phyloP scores from a whole-genome alignment of 1,140 invertebrate species.

The Lucilia cuprina region DNA sequence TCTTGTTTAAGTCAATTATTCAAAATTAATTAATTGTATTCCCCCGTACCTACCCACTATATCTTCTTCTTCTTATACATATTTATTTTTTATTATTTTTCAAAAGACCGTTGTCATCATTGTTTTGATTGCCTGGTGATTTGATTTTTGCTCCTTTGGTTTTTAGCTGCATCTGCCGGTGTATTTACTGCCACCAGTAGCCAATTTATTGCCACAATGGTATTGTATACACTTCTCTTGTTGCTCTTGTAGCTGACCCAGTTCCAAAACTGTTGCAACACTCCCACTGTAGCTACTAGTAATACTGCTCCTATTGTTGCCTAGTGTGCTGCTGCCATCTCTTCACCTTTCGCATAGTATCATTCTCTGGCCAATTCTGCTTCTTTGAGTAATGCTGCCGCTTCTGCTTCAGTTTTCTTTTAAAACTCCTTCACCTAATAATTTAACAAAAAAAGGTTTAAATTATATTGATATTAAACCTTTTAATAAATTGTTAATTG shows the following conservation, averaged over 20 bases:
- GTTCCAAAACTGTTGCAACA: conserved; percentile 12
- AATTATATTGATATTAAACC: too few species aligned
- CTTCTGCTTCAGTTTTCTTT: neutral
- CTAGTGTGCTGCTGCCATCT: conserved; percentile 38
- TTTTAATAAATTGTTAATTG: too few species aligned
- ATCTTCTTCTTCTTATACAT: too few species aligned
- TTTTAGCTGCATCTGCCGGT: conserved; percentile 43
- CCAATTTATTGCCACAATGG: neutral
- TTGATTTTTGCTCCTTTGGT: conserved; percentile 51
- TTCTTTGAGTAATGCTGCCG: conserved; percentile 28
- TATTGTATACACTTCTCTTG: too few species aligned
- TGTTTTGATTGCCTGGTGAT: conserved; percentile 58
- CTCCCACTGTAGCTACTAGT: conserved; percentile 21
- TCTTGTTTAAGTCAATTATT: too few species aligned
- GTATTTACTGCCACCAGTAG: too few species aligned
- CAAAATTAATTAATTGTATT: too few species aligned
- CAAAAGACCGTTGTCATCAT: conserved; percentile 47
- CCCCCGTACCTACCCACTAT: too few species aligned
- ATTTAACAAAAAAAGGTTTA: too few species aligned
- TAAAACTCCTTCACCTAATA: too few species aligned
- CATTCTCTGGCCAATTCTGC: conserved; percentile 23
- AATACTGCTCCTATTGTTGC: conserved; percentile 33
- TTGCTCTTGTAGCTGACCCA: too few species aligned
- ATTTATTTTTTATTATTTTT: conserved; percentile 9
- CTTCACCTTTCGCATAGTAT: neutral